Conservation (phyloP, 2,888 invertebrate species). For the Caenorhabditis sp. region DNA sequence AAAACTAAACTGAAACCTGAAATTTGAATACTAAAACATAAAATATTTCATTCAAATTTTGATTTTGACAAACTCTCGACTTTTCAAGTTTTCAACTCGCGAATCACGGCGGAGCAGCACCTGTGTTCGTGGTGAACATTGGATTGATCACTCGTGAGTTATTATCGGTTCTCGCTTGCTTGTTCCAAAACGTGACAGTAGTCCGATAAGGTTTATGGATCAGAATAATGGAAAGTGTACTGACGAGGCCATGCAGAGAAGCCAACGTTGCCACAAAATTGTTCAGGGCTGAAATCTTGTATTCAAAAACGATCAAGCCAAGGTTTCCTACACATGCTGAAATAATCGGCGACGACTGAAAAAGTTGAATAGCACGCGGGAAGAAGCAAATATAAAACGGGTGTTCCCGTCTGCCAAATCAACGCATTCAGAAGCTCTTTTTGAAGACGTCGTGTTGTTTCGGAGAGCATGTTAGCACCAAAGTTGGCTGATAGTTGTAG, state of each 20-base stretch:
- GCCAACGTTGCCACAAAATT: no score
- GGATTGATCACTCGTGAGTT: no score
- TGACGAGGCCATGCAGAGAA: neutral
- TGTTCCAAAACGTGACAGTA: neutral
- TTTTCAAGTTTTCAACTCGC: no score
- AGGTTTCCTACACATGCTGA: neutral
- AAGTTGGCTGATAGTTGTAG: neutral
- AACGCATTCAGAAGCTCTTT: constrained; percentile 15
- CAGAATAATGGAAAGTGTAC: neutral
- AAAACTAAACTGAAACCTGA: no score
- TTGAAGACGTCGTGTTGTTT: constrained; percentile 9
- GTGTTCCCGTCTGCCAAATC: constrained; percentile 4
- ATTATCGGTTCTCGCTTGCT: no score
- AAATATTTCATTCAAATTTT: no score
- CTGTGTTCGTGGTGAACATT: no score
- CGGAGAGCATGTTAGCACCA: constrained; percentile 6
- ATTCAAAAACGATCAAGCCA: no score
- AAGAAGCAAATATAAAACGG: neutral
- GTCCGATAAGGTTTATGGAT: neutral
- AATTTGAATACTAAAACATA: no score
- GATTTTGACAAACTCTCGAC: no score
- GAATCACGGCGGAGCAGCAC: no score
- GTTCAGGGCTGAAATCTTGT: no score
- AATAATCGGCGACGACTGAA: neutral
- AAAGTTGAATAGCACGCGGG: neutral